Base-by-base conservation (phyloP, 2,888 invertebrate genomes). In the Sphinx pinastri region DNA sequence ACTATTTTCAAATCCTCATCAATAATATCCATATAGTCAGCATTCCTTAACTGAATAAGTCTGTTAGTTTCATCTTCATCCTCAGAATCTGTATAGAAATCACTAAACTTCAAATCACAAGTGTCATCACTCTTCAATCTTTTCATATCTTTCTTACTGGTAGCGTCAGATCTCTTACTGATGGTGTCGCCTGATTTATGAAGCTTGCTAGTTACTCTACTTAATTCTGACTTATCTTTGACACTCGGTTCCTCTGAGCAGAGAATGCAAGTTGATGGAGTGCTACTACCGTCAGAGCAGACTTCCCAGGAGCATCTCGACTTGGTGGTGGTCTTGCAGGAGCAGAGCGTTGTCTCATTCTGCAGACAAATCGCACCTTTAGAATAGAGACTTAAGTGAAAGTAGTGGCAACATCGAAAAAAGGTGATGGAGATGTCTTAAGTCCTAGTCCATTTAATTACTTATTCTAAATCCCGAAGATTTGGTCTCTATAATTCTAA, bases 1-100 rank as follows among this genome's bases (percentile, higher is more conserved):
- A 92, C 90, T 10, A 93, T 73, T 75, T 90, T 93, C 10, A 92
- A 73, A 47, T 84, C 73, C 19, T 92, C 88, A 4, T 89, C 90
- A n/a, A 93, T 89, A 0, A 91, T 86, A 67, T 89, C 88, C 77
- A 84, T 77, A 72, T 93, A 93, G 75, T 93, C 93, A 19, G 84
- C 81, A 68, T 84, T 88, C 25, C 93, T 81, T 3, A 92, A 75
- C 68, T 88, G 86, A 74, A 90, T 90, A 2, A 93, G 77, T 75
- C 89, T 83, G 71, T 88, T 88, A 0, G 91, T 93, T 72, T 92
- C 92, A 63, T 91, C 92, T 2, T 88, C 89, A 12, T 88, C 86
- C 3, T 90, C 89, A 49, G 83, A 85, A 51, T 91, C 90, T 2
- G 84, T 86, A 67, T 88, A 87, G 75, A 89, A 85, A 75, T 90